Evolutionary conservation across 1,140 invertebrate species (phyloP).

Genomic region (Idris sp.): DNA sequence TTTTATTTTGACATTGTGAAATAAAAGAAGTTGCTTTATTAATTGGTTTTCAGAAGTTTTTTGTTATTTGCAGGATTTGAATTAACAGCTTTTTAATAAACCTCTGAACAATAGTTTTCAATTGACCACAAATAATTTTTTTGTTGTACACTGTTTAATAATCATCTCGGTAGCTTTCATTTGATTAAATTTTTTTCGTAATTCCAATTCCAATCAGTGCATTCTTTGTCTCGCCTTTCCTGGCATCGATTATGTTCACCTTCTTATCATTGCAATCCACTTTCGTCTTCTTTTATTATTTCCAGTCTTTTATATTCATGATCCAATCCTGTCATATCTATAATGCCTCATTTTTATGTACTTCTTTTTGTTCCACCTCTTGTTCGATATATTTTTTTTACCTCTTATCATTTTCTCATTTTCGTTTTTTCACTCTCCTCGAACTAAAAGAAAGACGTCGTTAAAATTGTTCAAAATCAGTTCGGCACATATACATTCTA

Average conservation of each 20-base stretch:
- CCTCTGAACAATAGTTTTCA: too few species aligned
- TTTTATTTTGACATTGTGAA: too few species aligned
- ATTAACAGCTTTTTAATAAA: too few species aligned
- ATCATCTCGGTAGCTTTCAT: too few species aligned
- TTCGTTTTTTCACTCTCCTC: conserved; percentile 1
- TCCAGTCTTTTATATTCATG: conserved; percentile 40
- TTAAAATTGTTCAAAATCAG: conserved; percentile 3
- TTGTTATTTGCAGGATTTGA: too few species aligned
- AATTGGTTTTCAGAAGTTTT: too few species aligned
- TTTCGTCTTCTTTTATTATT: conserved; percentile 10
- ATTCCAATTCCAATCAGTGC: conserved; percentile 48
- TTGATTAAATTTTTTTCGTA: conserved; percentile 43
- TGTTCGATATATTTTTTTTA: conserved; percentile 17
- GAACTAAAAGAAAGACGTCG: background rate
- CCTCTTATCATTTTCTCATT: conserved; percentile 15
- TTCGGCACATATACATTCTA: too few species aligned
- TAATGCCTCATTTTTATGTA: conserved; percentile 35
- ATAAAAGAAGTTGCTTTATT: too few species aligned
- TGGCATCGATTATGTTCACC: conserved; percentile 31
- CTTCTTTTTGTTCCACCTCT: conserved; percentile 23
- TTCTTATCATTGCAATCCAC: conserved; percentile 30
- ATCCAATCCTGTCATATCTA: conserved; percentile 42
- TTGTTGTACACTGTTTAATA: conserved; percentile 16
- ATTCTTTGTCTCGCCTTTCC: conserved; percentile 25
- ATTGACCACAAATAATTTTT: too few species aligned